Base-by-base conservation (phyloP, 2,888 invertebrate genomes). In the Protonemura montana region DNA sequence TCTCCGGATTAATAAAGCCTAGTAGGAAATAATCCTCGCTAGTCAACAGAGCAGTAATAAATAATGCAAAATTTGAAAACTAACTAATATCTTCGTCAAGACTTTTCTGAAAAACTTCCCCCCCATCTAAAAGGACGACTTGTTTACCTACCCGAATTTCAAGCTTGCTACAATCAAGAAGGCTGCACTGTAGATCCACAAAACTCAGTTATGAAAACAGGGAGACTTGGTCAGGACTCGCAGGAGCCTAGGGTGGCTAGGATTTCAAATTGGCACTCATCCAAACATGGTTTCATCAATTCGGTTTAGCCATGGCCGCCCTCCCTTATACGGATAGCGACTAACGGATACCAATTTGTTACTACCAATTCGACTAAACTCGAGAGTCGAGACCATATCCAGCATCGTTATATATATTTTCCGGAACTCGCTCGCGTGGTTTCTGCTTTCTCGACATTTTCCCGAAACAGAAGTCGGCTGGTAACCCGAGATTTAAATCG, bases 241-340 rank as follows among this genome's bases (percentile, higher is more conserved):
- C 35, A 10, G 35, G 59, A 59, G 59, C 16, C 59, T 21, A 59
- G 59, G 6, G 59, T 21, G 59, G 59, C 59, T 59, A 59, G 59
- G 59, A 78, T 78, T 78, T n/a, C 26, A 78, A 78, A 78, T 78
- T 83, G 82, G 82, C 82, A 27, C 21, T 13, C 27, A 27, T 59
- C 78, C 77, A 76, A 77, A 78, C 78, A 78, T 26, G 78, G 77
- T 35, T 77, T 78, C 85, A 80, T 85, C 42, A 78, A 41, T 78
- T 59, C 28, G 35, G n/a, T 41, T 85, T 21, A 80, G 59, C 30
- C 27, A 16, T n/a, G 85, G 28, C 59, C 59, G 76, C 78, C 76
- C 27, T 59, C 76, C 42, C 25, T n/a, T 76, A 1, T 10, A 59
- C 13, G 16, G n/a, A 21, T 10, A 59, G 59, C n/a, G 85, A 30